Evolutionary conservation across 2,113 vertebrate genomes (phyloP).

Genomic region (Vimba vimba): DNA sequence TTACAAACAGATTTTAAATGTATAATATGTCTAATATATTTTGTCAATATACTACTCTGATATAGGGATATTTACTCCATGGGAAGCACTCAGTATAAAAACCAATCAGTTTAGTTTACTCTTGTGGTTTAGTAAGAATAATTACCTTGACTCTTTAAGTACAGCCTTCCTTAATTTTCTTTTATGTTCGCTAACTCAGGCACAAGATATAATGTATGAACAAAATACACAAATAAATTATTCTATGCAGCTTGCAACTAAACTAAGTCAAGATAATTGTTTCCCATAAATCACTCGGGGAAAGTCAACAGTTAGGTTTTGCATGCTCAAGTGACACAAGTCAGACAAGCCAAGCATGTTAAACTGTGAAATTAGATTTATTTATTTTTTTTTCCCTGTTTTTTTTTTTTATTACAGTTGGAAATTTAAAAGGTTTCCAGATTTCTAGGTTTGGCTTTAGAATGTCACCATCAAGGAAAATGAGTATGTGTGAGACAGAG

Average conservation of each 20-base stretch:
- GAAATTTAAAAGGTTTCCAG: neutral
- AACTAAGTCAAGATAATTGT: slow-evolving; percentile 42
- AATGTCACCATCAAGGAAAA: neutral
- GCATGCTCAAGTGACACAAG: slow-evolving; percentile 28
- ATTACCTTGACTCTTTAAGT: slow-evolving; percentile 30
- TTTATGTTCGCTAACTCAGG: slow-evolving; percentile 1
- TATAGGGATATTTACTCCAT: neutral
- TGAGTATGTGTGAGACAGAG: neutral
- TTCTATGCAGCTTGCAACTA: slow-evolving; percentile 17
- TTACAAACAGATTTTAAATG: neutral
- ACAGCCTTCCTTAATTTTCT: slow-evolving; percentile 28
- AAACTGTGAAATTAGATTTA: slow-evolving; percentile 36
- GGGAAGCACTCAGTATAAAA: neutral
- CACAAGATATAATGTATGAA: slow-evolving; percentile 31
- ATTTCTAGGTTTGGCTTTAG: neutral
- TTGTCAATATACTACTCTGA: neutral
- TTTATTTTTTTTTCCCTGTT: neutral
- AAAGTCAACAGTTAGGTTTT: slow-evolving; percentile 34
- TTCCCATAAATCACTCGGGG: slow-evolving; percentile 38
- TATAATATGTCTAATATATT: neutral
- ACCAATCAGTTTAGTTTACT: slow-evolving; percentile 16
- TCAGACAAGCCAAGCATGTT: slow-evolving; percentile 32
- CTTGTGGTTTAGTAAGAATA: slow-evolving; percentile 32
- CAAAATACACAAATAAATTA: slow-evolving; percentile 31
- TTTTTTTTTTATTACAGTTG: neutral